Evolutionary conservation across 2,888 invertebrate genomes (phyloP), one percentile per base, ranked within the genome.

Genomic region (Amphimallon solstitiale): DNA sequence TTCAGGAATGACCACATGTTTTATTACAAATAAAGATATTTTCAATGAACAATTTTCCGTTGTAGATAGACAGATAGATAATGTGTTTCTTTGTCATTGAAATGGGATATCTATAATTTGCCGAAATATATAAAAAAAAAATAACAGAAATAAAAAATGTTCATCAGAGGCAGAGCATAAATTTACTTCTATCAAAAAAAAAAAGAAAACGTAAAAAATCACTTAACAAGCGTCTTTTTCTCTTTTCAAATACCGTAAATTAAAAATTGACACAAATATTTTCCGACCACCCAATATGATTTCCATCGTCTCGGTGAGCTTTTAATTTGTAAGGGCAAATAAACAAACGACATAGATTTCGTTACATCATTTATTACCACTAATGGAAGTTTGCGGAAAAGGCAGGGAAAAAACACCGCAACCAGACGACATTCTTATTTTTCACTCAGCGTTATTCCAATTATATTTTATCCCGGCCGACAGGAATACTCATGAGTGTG

Each of bases 321-420:
- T 59, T 59, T 59, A 59, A 59, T 59, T 59, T 38, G 43, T 45
- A 29, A 59, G 64, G 38, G 49, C 69, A 72, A 74, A 75, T 73
- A 77, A 77, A 77, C 77, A 76, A 75, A 75, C 75, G 71, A 68
- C 75, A 75, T 73, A 66, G 74, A 75, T 76, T 76, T 76, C 74
- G 76, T 74, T 79, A 75, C 77, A 79, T 79, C 77, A 78, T 79
- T 79, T 79, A 79, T 79, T 75, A 79, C 77, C 68, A 66, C 75
- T 79, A 79, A 79, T 79, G 79, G 79, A 79, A 74, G 68, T 63
- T 63, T 60, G 65, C 60, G 66, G 52, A 68, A 75, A 77, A 73
- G 49, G 52, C 61, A 40, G 75, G 74, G 70, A 74, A 76, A 61
- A 45, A 45, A 23, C 43, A 19, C 62, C 43, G 38, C 45, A 38